Evolutionary conservation across 2,888 invertebrate species (phyloP).

Genomic region (Gisinianus flammeolus): DNA sequence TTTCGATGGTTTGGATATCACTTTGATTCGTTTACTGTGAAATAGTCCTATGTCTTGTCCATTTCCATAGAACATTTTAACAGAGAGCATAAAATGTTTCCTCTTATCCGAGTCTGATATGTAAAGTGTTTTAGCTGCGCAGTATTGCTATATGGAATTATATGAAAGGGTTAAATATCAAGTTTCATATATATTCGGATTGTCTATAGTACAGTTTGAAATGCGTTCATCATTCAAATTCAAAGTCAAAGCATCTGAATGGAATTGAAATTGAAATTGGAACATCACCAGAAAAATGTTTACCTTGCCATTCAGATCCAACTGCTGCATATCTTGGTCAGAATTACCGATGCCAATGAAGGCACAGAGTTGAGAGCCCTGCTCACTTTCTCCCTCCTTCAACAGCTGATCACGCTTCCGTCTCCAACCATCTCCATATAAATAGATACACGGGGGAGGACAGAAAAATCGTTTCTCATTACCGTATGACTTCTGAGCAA

Average conservation of each 20-base stretch:
- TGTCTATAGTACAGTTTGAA: no score
- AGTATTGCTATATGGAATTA: slow-evolving; percentile 75
- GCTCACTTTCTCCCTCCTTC: slow-evolving; percentile 83
- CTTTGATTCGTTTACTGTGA: slow-evolving; percentile 98
- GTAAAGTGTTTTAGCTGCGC: slow-evolving; percentile 98
- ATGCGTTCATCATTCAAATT: no score
- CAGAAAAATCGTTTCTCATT: slow-evolving; percentile 99
- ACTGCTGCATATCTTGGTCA: slow-evolving; percentile 98
- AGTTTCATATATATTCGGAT: no score
- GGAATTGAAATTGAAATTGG: no score
- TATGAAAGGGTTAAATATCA: no score
- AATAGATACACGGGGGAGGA: slow-evolving; percentile 98
- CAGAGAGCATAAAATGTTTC: slow-evolving; percentile 98
- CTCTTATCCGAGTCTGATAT: slow-evolving; percentile 99
- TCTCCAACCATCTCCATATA: slow-evolving; percentile 98
- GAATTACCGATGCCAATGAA: slow-evolving; percentile 99
- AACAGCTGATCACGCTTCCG: slow-evolving; percentile 92
- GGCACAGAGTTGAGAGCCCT: slow-evolving; percentile 91
- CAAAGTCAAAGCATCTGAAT: no score
- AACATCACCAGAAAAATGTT: no score
- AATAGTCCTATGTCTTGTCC: slow-evolving; percentile 99
- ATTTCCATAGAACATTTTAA: slow-evolving; percentile 99
- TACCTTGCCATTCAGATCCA: slow-evolving; percentile 93
- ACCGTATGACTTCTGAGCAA: slow-evolving; percentile 99
- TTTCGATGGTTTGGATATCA: slow-evolving; percentile 99